Evolutionary conservation across 2,888 invertebrate genomes (phyloP), one percentile per base, ranked within the genome.

Genomic region (Patella depressa): DNA sequence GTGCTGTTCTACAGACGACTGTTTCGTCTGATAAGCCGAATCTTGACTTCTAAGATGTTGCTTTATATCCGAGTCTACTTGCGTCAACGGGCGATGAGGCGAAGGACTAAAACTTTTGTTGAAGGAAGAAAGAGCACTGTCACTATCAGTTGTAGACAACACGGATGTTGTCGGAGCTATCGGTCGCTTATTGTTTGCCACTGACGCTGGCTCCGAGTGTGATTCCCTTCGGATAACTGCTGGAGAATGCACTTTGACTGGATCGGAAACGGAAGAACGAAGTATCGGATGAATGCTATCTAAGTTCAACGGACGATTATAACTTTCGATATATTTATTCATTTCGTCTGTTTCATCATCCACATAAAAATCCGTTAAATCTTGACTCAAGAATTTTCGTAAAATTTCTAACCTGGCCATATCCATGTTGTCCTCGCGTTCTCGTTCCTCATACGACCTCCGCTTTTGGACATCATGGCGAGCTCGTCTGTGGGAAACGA

Each of bases 1-100:
- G 24, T 24, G 24, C 2, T 65, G 65, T n/a, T 87, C 87, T 19
- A 88, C 71, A 0, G 89, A 89, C 4, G 87, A 84, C 74, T 89
- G 87, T 74, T 87, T 86, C 9, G 88, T 88, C 78, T 89, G 86
- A 65, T 89, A 89, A 12, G 88, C 89, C 11, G 88, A 89, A 78
- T 89, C 89, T 34, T 82, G 81, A n/a, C 54, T 53, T 57, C 34
- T n/a, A 65, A 24, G 29, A 24, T 34, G 7, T 12, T 24, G 65
- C 2, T 19, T 15, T 65, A 14, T 11, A 11, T 65, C 19, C 19
- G 19, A 24, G 24, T 19, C 19, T 4, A 14, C 19, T 11, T 65
- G 12, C 14, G 19, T 19, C 14, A 24, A 65, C 24, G 65, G 65
- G 9, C 12, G 24, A 45, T 53, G 70, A 3, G 80, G 80, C 2